Conservation (phyloP, 2,797 vertebrate genomes). For the Chanos chanos region DNA sequence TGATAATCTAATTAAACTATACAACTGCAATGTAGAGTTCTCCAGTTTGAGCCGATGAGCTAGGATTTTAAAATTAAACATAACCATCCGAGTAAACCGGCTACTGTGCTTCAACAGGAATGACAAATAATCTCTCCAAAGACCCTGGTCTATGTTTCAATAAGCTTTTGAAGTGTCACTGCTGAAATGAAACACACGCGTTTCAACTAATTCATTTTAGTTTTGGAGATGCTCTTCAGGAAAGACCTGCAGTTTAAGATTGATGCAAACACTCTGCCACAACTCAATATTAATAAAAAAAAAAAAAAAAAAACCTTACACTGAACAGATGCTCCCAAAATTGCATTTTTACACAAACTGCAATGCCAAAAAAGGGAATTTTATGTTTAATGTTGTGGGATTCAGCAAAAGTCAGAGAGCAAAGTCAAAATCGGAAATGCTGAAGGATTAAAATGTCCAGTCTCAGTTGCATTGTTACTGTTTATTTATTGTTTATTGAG, state of each 20-base stretch:
- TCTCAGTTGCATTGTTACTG: neutral
- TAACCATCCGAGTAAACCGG: neutral
- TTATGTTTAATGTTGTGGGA: too few relatives aligned
- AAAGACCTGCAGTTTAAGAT: neutral
- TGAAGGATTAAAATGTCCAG: slow-evolving; percentile 6
- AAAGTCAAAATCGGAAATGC: neutral
- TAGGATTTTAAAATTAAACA: slow-evolving; percentile 8
- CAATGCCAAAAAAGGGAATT: too few relatives aligned
- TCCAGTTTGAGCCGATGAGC: neutral
- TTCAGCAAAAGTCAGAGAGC: too few relatives aligned
- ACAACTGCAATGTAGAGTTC: too few relatives aligned
- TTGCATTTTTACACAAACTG: too few relatives aligned
- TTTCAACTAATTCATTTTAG: slow-evolving; percentile 14
- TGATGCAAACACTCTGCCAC: neutral
- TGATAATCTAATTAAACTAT: too few relatives aligned
- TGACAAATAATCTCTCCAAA: slow-evolving; percentile 22
- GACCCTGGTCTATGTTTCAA: slow-evolving; percentile 13
- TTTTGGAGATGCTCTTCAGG: slow-evolving; percentile 17
- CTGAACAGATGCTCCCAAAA: too few relatives aligned
- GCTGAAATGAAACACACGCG: slow-evolving; percentile 27
- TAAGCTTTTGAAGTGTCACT: slow-evolving; percentile 29
- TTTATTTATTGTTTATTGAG: slow-evolving; percentile 22
- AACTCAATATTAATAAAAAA: slow-evolving; percentile 17
- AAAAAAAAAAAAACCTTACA: too few relatives aligned
- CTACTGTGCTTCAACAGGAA: slow-evolving; percentile 9